Evolutionary conservation across 2,797 vertebrate species (phyloP), one percentile per base, ranked within the genome.

Genomic region (Distichodus sexfasciatus): DNA sequence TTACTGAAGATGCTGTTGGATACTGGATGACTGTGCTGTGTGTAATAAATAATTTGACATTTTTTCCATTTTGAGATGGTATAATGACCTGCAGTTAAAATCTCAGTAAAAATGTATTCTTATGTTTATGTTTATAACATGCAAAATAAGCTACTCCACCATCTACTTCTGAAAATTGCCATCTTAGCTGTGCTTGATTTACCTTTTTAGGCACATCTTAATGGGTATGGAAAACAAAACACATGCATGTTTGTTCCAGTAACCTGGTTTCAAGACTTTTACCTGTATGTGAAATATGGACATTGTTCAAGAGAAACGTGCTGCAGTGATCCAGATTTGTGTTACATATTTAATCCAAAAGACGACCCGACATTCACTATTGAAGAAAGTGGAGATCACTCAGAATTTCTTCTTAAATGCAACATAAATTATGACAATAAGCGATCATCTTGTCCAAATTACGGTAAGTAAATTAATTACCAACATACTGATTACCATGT

Each of bases 201-300:
- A 12, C 47, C 3, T 46, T 14, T 64, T 50, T 17, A 64, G 61
- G 15, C 38, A 50, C 0, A 7, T 35, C 17, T 17, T 15, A 33
- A 40, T n/a, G 17, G 44, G 15, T 12, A 26, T 31, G 23, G n/a
- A 38, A 38, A 8, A 19, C 4, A 8, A 2, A 11, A 19, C 9
- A 33, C 26, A 5, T 1, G 12, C 31, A n/a, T 24, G 14, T 11
- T 1, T 0, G 2, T 51, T 38, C 35, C 35, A 12, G 35, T 2
- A 4, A 50, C 21, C 9, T 50, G 14, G 31, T 29, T 14, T 14
- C n/a, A 51, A 50, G 28, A 29, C 61, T 48, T 54, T 36, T 54
- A 54, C 48, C 6, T 66, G 8, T 29, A 15, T 10, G 64, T 66
- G 17, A 66, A 55, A 21, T 66, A 66, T 44, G 64, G 51, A 12